Evolutionary conservation across 2,797 vertebrate species (phyloP), one percentile per base, ranked within the genome.

Genomic region (Anguilla pacifica): DNA sequence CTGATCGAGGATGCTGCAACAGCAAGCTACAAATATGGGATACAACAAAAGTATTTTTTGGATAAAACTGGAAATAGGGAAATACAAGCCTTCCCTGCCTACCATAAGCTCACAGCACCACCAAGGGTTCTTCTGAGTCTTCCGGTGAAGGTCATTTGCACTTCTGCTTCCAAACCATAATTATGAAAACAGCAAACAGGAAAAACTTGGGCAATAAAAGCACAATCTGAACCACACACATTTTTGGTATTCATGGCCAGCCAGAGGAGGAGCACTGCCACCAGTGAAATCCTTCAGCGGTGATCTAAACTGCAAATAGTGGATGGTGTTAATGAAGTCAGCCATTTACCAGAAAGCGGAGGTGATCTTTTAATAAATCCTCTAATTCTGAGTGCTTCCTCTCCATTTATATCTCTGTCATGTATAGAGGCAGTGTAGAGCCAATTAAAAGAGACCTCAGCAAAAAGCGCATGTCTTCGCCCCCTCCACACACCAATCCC

Each of bases 301-400:
- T 89, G 88, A 82, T 91, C 90, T 93, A 91, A 95, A 90, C 88
- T 72, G 84, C 77, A 88, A 89, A 86, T 39, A 87, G 13, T 94
- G 93, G 92, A 94, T 9, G 92, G 94, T 93, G 92, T 89, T 74
- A 92, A 74, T 35, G 91, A 90, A 91, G 92, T 92, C 92, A 94
- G 94, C 88, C 82, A 84, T 91, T 88, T 81, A 82, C 93, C 94
- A 94, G 94, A 91, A 91, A 92, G 72, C 35, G 43, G 13, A 72
- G 35, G 35, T 77, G 72, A 11, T 13, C 89, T 92, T 91, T 51
- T 28, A 53, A 11, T 55, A 83, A 59, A 84, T 51, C 1, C 13
- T 55, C 93, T 89, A 93, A 92, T 91, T 57, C 91, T 90, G 81
- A 88, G 88, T 82, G 88, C 91, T 87, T 91, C 91, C 88, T 86